Evolutionary conservation across 2,888 invertebrate genomes (phyloP).

Genomic region (Penaeus monodon): DNA sequence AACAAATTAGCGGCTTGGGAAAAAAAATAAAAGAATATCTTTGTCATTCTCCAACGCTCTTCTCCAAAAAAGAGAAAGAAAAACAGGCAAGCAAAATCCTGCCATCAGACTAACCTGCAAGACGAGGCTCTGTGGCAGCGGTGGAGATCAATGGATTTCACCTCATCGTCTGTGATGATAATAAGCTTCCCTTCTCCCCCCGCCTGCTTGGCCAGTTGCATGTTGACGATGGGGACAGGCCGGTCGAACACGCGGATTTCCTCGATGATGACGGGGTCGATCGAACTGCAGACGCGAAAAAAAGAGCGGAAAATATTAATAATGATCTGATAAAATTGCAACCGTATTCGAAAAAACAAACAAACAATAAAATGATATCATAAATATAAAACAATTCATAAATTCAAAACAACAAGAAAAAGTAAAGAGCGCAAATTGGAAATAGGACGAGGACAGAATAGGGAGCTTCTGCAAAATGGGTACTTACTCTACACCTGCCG

Average conservation of each 20-base stretch:
- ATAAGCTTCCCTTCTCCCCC: constrained; percentile 79
- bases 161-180: constrained; percentile 78
- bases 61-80: too few relatives aligned
- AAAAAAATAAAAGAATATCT: too few relatives aligned
- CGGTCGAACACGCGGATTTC: constrained; percentile 81
- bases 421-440: neutral
- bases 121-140: constrained; percentile 70
- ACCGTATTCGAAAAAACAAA: neutral
- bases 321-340: neutral
- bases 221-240: constrained; percentile 66
- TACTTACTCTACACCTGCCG: constrained; percentile 43
- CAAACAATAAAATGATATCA: too few relatives aligned
- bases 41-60: too few relatives aligned
- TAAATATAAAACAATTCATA: too few relatives aligned
- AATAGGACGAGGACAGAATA: too few relatives aligned
- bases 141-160: constrained; percentile 62
- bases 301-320: neutral
- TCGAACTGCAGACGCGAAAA: constrained; percentile 67
- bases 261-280: constrained; percentile 83
- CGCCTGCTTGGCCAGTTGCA: constrained; percentile 70
- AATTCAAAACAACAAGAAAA: too few relatives aligned
- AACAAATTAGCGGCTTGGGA: too few relatives aligned
- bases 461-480: too few relatives aligned
- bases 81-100: too few relatives aligned
- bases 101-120: constrained; percentile 47